Evolutionary conservation across 2,888 invertebrate species (phyloP), one percentile per base, ranked within the genome.

Genomic region (Petrolisthes cinctipes): DNA sequence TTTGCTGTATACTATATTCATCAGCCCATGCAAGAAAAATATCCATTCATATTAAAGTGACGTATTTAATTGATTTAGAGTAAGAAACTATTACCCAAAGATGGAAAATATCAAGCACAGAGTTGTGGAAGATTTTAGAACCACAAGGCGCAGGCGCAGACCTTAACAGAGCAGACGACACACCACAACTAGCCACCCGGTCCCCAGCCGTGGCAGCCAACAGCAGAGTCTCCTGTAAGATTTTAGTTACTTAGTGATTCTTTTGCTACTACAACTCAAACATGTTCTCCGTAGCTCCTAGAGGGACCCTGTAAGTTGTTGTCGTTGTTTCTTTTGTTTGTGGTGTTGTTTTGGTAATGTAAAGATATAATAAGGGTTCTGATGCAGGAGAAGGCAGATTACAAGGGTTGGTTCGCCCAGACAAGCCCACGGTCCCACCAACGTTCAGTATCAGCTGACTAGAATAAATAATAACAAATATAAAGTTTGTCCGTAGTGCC

Each of bases 241-340:
- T 61, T 11, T 61, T 17, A 37, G 11, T 61, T 61, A 61, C 61
- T 61, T 61, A 61, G 61, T 61, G 61, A 61, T 11, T 61, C 17
- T 61, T 61, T 17, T 61, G 17, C 61, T 61, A 61, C 61, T 61
- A 61, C 61, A 9, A 61, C 61, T 61, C 61, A 17, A 61, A 11
- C 20, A 71, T 71, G 71, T 71, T 71, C 71, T 71, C 71, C 71
- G 3, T 71, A 71, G 71, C 71, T 4, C 71, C 71, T 71, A 71
- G 71, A 71, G 71, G 14, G 71, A 20, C 71, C 71, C 71, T 71
- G 71, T 71, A 71, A 71, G 71, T 71, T 71, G 71, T 37, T 37
- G 1, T 37, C 2, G 1, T 20, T 71, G 71, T n/a, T n/a, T 71
- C 71, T 71, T 6, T n/a, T 71, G 71, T 71, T 37, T 37, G 20